These are phyloP conservation scores for Caretta caretta DNA, from an alignment of 2,113 vertebrate genomes.

Conservation along the genomic window DNA sequence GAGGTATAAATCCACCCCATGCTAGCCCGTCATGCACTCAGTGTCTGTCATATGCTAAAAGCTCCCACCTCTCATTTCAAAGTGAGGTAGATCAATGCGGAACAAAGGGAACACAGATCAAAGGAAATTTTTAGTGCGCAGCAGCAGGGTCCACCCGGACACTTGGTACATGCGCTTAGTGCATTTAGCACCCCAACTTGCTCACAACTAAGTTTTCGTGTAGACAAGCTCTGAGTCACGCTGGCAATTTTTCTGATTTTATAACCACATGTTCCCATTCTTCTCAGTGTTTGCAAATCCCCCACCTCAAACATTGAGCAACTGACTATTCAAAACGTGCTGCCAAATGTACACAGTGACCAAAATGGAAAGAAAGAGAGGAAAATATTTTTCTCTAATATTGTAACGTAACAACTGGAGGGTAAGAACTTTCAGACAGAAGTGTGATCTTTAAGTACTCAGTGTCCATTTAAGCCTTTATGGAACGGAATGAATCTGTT, in stretches of 20 bases:
- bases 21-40: not conserved
- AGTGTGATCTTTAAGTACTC: not conserved
- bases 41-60: not conserved
- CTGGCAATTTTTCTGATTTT: slow-evolving; percentile 29
- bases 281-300: not conserved
- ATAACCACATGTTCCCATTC: accelerated
- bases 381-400: not conserved
- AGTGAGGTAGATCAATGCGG: not conserved
- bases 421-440: not conserved
- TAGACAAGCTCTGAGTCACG: not conserved
- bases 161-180: not conserved
- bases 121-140: not conserved
- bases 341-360: not conserved
- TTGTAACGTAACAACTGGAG: accelerated
- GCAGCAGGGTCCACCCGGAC: not conserved
- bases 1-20: not conserved
- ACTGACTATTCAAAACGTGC: not conserved
- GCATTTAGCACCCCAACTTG: not conserved
- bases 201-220: not conserved
- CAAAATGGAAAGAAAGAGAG: not conserved
- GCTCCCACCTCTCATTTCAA: not conserved
- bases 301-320: accelerated
- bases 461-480: not conserved
- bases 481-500: not conserved
- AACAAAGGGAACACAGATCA: not conserved